Percentiles rank a stretch among this genome's conserved stretches.
phyloP scores from a whole-genome alignment of 2,888 invertebrate genomes.

The Catonia carolina region DNA sequence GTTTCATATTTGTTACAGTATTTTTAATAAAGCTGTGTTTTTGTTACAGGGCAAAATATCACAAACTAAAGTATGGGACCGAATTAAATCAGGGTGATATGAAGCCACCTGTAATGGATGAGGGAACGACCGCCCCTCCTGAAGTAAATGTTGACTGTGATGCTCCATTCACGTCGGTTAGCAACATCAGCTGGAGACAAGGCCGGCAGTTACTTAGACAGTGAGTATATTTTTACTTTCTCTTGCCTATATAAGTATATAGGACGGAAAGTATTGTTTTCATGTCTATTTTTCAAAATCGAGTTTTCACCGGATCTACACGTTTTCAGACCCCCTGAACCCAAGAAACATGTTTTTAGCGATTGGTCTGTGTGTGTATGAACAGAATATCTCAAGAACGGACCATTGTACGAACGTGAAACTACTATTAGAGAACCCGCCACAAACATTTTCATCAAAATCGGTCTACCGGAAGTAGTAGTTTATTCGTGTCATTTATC shows the following conservation, averaged over 20 bases:
- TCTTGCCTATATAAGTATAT: too few relatives aligned
- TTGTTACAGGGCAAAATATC: slow-evolving; percentile 80
- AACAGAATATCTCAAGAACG: too few relatives aligned
- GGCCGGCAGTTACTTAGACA: slow-evolving; percentile 94
- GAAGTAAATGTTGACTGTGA: slow-evolving; percentile 55
- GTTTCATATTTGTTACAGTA: too few relatives aligned
- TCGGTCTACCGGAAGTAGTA: too few relatives aligned
- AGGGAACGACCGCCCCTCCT: slow-evolving; percentile 49
- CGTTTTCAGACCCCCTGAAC: neutral
- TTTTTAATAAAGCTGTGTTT: too few relatives aligned
- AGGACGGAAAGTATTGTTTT: too few relatives aligned
- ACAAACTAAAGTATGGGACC: slow-evolving; percentile 93
- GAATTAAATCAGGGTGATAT: slow-evolving; percentile 84
- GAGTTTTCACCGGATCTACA: slow-evolving; percentile 4
- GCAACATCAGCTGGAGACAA: slow-evolving; percentile 91
- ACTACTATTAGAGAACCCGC: too few relatives aligned
- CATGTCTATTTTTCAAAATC: neutral
- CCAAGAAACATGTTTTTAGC: too few relatives aligned
- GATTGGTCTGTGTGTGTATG: too few relatives aligned
- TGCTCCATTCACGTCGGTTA: slow-evolving; percentile 67
- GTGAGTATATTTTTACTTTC: slow-evolving; percentile 49
- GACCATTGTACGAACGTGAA: too few relatives aligned
- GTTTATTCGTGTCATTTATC: too few relatives aligned
- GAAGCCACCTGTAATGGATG: slow-evolving; percentile 65
- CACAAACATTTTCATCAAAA: too few relatives aligned